Evolutionary conservation across 1,140 invertebrate species (phyloP).

Genomic region (Nebria ingens): DNA sequence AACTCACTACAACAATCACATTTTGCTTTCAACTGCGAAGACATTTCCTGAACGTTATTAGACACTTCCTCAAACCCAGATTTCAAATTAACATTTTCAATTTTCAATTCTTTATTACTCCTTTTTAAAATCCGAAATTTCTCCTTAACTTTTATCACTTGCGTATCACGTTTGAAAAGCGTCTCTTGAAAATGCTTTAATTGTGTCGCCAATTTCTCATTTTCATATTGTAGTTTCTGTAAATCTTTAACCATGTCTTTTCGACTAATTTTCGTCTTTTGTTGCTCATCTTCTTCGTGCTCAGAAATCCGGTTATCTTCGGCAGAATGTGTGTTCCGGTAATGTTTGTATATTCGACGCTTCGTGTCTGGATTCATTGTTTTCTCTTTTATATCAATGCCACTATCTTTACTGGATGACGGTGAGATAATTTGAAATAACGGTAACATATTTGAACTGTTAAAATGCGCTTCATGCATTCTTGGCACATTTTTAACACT

Average conservation of each 20-base stretch:
- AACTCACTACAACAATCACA: conserved; percentile 33
- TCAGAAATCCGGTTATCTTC: conserved; percentile 13
- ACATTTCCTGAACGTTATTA: conserved; percentile 20
- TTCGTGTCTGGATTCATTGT: no score
- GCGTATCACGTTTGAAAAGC: conserved; percentile 22
- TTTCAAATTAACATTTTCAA: conserved; percentile 24
- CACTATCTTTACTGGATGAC: no score
- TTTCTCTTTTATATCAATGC: no score
- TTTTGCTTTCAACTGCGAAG: conserved; percentile 21
- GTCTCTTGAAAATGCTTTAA: conserved; percentile 29
- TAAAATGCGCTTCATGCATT: no score
- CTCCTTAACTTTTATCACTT: conserved; percentile 28
- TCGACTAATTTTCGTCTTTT: conserved; percentile 24
- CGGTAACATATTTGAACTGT: conserved; percentile 6
- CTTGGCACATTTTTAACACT: no score
- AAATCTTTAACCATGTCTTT: conserved; percentile 32
- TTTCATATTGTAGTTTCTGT: conserved; percentile 31
- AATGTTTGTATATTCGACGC: conserved; percentile 15
- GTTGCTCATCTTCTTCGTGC: conserved; percentile 17
- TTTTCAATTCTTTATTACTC: conserved; percentile 21
- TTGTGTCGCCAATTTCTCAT: conserved; percentile 26
- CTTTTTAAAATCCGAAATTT: conserved; percentile 23
- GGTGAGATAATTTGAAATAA: conserved; percentile 13
- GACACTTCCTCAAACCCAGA: conserved; percentile 21
- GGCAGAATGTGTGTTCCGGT: neutral